A percentile compares a stretch with the other conserved stretches of the same genome.
phyloP scores from a whole-genome alignment of 2,113 vertebrate species.

The Narcine bancroftii region DNA sequence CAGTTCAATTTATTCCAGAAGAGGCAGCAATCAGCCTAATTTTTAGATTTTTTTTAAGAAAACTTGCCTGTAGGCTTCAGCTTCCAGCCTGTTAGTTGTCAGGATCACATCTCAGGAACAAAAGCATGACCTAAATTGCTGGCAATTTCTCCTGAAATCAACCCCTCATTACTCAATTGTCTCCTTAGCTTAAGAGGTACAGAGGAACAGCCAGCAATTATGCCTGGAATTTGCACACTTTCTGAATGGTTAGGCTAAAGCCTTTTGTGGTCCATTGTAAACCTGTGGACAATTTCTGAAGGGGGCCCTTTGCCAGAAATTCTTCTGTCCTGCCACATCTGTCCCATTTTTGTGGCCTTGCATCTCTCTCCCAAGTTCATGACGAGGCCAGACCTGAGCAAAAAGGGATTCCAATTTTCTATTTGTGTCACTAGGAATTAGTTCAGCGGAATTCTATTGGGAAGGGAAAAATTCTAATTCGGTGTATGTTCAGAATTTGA shows the following conservation, averaged over 20 bases:
- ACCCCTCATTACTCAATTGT: constrained; percentile 7
- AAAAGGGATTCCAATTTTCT: background rate
- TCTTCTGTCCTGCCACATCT: background rate
- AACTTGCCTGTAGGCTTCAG: constrained; percentile 20
- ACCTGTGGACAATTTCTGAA: background rate
- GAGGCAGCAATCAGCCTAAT: constrained; percentile 35
- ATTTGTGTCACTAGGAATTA: background rate
- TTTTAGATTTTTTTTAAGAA: constrained; percentile 22
- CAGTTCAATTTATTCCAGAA: constrained; percentile 27
- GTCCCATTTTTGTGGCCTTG: background rate
- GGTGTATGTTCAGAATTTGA: background rate
- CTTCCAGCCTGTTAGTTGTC: constrained; percentile 28
- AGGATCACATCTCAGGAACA: constrained; percentile 23
- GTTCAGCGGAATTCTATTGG: background rate
- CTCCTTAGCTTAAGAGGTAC: background rate
- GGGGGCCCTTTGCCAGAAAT: background rate
- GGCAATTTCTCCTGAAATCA: constrained; percentile 22
- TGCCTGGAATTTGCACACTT: constrained; percentile 10
- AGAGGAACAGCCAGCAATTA: background rate
- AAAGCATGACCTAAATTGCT: background rate
- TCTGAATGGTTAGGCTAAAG: background rate
- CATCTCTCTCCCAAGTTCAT: background rate
- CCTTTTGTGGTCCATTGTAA: background rate
- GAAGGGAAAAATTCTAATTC: background rate
- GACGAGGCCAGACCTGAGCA: background rate